These are phyloP conservation scores for Cynodonichthys magdalenae DNA, from an alignment of 2,797 vertebrate genomes.

Conservation along the genomic window DNA sequence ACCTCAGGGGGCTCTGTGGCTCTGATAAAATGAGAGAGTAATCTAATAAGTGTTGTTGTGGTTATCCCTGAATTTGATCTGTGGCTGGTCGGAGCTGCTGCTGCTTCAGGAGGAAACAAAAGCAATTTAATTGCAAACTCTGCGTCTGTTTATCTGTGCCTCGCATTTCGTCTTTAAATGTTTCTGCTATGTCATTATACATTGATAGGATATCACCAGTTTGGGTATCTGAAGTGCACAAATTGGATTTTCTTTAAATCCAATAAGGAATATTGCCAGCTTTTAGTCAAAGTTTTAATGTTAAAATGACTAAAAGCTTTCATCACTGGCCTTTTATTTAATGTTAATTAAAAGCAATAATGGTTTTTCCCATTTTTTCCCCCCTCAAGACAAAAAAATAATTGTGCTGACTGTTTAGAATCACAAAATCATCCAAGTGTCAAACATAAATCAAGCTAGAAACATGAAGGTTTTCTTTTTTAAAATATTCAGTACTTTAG, in stretches of 20 bases:
- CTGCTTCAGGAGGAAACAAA: slow-evolving; percentile 39
- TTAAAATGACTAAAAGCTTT: too few species aligned
- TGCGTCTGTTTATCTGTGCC: slow-evolving; percentile 1
- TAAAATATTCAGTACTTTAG: too few species aligned
- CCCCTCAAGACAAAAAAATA: background rate
- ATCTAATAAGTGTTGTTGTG: slow-evolving; percentile 56
- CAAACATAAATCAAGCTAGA: background rate
- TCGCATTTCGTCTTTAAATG: slow-evolving; percentile 6
- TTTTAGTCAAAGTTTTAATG: too few species aligned
- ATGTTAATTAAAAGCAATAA: too few species aligned
- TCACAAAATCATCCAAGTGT: background rate
- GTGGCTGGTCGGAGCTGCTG: slow-evolving; percentile 32
- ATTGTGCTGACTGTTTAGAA: background rate
- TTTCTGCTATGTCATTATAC: background rate
- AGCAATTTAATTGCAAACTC: slow-evolving; percentile 30
- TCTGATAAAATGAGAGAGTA: slow-evolving; percentile 44
- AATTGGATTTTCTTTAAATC: background rate
- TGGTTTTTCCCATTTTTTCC: too few species aligned
- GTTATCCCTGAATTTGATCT: slow-evolving; percentile 49
- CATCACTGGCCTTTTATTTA: too few species aligned
- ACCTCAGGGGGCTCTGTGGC: slow-evolving; percentile 20
- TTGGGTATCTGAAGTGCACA: background rate
- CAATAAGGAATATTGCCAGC: background rate
- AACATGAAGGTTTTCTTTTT: too few species aligned
- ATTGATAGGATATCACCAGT: slow-evolving; percentile 1